Evolutionary conservation across 1,140 invertebrate genomes (phyloP), one percentile per base, ranked within the genome.

Genomic region (Calliphora vicina): DNA sequence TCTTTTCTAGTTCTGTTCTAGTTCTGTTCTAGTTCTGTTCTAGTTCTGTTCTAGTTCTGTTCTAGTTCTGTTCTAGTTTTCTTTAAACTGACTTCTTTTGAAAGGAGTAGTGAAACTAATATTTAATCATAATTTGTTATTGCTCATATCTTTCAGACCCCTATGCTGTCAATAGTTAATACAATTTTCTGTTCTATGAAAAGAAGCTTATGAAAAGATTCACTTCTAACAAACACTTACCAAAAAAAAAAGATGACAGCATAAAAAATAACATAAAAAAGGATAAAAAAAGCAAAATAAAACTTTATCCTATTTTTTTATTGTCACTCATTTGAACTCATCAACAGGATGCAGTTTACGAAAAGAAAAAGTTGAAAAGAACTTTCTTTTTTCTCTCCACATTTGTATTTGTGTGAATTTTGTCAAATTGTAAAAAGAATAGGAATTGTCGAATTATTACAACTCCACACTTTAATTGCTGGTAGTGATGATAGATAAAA

Each of bases 231-330:
- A 50, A 50, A 50, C 45, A 12, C 45, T 35, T 35, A 2, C 8
- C 8, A 35, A 4, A 35, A 2, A 35, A 35, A 57, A n/a, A 57
- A 57, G 4, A 15, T 57, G 50, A 1, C n/a, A 57, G 4, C 13
- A 57, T 2, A 15, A 12, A 57, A 57, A 57, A 57, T 0, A 15
- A 57, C 1, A 4, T 20, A 23, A 67, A 67, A 5, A 67, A 10
- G 5, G 23, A 67, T 1, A 67, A 67, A 2, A 67, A 67, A 2
- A 67, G n/a, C 13, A 17, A 17, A 17, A 17, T n/a, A 15, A 15
- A 57, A 57, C n/a, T 67, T 67, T 23, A 67, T 67, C 61, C n/a
- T n/a, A n/a, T n/a, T 67, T 67, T 67, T 67, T 57, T 50, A 50
- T 13, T 17, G 61, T 67, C 13, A 57, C 50, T 67, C 61, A 67